Base-by-base conservation (phyloP, 2,797 vertebrate genomes). In the Poeciliopsis gracilis region DNA sequence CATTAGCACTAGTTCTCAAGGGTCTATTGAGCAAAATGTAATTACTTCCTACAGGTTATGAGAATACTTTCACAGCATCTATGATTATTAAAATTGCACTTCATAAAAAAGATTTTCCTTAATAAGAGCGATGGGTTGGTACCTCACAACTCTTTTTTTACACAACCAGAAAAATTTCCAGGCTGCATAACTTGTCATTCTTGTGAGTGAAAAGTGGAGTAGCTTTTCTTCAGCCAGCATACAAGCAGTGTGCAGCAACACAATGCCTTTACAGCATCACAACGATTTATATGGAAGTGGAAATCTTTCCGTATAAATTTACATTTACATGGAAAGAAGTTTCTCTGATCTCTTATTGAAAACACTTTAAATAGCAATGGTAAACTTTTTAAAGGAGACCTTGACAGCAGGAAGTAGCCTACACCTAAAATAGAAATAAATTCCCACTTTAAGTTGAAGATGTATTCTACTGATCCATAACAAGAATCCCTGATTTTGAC, bases 401-500 rank as follows among this genome's bases (percentile, higher is more conserved):
- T 57, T 59, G 28, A 30, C 15, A 30, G 57, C 57, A 59, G 28
- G 28, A 59, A 30, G n/a, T 59, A 28, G 28, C n/a, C 28, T 30
- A 59, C 28, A 12, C 13, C 28, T 59, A 16, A 28, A 72, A 12
- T 55, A 63, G 25, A 49, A 46, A 13, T 57, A 25, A 36, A 72
- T 53, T 74, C 73, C 69, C 23, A 43, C 2, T 67, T 71, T 45
- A 46, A 78, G 49, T 59, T 46, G n/a, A 80, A 74, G 30, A 4
- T 51, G 47, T 75, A 20, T 67, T 72, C 38, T 69, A 28, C 16
- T 69, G 3, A 57, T 79, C 66, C 43, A 16, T 57, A 33, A 36
- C 45, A 72, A 76, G 77, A 41, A 81, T 81, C 79, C 51, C 84
- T 82, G 77, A 75, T 59, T 67, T 59, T 5, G 77, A 33, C 33